Percentiles rank a stretch among this genome's conserved stretches.
These are phyloP conservation scores for Ramazzottius varieornatus DNA, from an alignment of 2,888 invertebrate genomes.

Conservation along the genomic window DNA sequence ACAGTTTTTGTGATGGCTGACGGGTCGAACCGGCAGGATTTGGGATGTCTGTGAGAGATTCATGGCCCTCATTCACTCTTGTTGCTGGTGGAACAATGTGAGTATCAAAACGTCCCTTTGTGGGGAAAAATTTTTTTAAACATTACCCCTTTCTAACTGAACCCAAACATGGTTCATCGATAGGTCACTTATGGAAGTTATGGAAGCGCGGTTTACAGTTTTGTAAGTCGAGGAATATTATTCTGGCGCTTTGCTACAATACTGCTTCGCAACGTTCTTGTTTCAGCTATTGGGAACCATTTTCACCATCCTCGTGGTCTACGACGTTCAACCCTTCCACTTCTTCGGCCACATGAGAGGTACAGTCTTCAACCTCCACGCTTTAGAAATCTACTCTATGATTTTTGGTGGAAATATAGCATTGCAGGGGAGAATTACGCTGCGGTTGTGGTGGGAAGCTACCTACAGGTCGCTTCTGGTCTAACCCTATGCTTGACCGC, in stretches of 20 bases:
- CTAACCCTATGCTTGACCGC: not conserved
- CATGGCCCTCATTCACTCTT: not conserved
- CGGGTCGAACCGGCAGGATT: too few species aligned
- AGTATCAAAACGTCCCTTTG: not conserved
- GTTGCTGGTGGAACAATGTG: conserved; percentile 2
- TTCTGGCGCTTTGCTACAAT: not conserved
- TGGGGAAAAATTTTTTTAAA: not conserved
- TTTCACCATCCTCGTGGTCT: not conserved
- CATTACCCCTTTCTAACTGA: not conserved
- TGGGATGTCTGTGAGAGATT: too few species aligned
- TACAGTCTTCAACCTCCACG: not conserved
- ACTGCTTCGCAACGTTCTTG: not conserved
- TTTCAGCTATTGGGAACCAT: not conserved
- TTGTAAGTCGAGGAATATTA: not conserved
- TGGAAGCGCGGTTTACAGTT: conserved; percentile 1
- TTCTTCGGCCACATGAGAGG: not conserved
- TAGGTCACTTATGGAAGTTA: not conserved
- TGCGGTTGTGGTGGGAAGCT: too few species aligned
- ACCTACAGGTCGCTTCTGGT: not conserved
- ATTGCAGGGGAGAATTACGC: too few species aligned
- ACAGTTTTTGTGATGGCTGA: too few species aligned
- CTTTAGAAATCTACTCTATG: not conserved
- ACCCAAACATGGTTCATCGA: not conserved
- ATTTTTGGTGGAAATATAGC: not conserved
- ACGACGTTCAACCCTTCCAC: not conserved